phyloP scores from a whole-genome alignment of 2,113 vertebrate species.

The Picathartes gymnocephalus region DNA sequence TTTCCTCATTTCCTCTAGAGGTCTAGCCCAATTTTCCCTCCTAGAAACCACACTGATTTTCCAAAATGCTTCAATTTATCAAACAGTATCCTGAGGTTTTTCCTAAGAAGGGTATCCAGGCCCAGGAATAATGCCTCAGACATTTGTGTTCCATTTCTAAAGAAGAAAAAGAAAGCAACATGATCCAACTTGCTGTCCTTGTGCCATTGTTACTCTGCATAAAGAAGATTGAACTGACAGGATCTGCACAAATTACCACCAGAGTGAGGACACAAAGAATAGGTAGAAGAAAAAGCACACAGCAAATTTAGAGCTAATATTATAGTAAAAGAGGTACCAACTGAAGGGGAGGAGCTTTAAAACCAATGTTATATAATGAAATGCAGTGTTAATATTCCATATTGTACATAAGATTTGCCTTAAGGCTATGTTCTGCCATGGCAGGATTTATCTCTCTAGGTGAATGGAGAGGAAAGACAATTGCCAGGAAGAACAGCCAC shows the following conservation, averaged over 20 bases:
- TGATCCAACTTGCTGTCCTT: background rate
- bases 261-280: background rate
- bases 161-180: background rate
- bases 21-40: background rate
- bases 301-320: background rate
- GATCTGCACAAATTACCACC: background rate
- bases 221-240: background rate
- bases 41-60: background rate
- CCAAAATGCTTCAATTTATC: background rate
- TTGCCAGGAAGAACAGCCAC: background rate
- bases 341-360: background rate
- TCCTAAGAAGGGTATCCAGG: background rate
- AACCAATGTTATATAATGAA: background rate
- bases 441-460: background rate
- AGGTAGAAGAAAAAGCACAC: background rate
- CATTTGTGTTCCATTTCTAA: background rate
- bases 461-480: background rate
- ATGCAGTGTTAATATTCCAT: background rate
- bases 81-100: background rate
- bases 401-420: background rate
- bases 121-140: background rate
- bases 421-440: background rate
- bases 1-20: background rate
- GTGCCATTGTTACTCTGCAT: background rate
- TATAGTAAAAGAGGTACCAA: background rate